Conservation (phyloP, 2,113 vertebrate genomes). For the Tonatia bakeri region DNA sequence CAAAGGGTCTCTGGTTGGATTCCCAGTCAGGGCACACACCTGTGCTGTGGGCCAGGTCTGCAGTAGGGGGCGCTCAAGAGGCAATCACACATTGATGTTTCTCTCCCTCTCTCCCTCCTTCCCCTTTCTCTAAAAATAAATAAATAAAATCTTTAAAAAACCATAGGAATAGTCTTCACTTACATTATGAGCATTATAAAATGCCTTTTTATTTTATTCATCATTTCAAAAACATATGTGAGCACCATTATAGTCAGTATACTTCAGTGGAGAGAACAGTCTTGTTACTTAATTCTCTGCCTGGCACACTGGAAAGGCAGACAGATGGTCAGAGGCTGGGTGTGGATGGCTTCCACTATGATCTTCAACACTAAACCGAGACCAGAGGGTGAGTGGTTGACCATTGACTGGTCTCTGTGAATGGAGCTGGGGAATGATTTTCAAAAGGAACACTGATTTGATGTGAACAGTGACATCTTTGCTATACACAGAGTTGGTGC, state of each 20-base stretch:
- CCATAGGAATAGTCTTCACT: not conserved
- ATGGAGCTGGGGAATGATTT: not conserved
- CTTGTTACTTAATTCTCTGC: not conserved
- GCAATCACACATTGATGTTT: no score
- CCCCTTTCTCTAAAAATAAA: no score
- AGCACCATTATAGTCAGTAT: no score
- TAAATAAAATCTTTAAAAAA: not conserved
- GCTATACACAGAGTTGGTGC: not conserved
- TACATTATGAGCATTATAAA: not conserved
- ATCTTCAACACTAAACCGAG: not conserved
- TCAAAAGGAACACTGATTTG: not conserved
- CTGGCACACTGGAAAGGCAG: not conserved
- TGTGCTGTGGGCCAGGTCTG: no score
- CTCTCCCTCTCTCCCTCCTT: no score
- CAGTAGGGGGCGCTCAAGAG: no score
- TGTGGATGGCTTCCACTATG: not conserved
- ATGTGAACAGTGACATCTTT: not conserved
- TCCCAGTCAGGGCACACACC: no score
- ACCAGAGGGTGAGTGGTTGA: not conserved
- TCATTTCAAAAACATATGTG: not conserved
- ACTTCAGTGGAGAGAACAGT: not conserved
- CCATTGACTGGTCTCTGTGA: not conserved
- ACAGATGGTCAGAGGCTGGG: not conserved
- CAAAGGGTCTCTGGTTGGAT: no score
- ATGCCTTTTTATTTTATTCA: not conserved